Base-by-base conservation (phyloP, 2,888 invertebrate species). In the Choristoneura rosaceana region DNA sequence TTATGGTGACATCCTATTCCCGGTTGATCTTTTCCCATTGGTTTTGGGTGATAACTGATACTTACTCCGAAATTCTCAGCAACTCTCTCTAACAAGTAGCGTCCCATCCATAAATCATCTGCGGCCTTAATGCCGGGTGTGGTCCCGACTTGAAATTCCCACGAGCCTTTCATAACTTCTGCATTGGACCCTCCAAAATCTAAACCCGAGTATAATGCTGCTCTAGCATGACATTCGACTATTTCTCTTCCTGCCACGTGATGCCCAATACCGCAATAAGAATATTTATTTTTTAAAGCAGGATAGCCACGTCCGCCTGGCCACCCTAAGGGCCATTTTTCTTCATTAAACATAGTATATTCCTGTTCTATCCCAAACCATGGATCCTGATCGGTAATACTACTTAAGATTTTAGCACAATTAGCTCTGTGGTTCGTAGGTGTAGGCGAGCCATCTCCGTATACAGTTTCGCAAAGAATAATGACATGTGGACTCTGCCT, bases 161-260 rank as follows among this genome's bases (percentile, higher is more conserved):
- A 97, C 91, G 98, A 98, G 15, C 98, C 97, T 55, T 98, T 99
- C 99, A 99, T 99, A 41, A 99, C 99, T 94, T 99, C 99, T n/a
- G 99, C 99, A 89, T 99, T 99, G 64, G 97, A 97, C 60, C 99
- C 99, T 69, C 96, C 95, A 79, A 98, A 97, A 81, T 97, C 97
- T 81, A 99, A 95, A 55, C 99, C 99, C 69, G 99, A 97, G 87
- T 98, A 99, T 70, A 99, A 91, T 83, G 99, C 99, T 10, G 99
- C 95, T 77, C 93, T 86, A 0, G 94, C 90, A 85, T 99, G 99
- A 47, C 98, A 97, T 90, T 99, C 99, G 15, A 98, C 98, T 76
- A 99, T 96, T 86, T 99, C 99, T 75, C 99, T 95, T 3, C 98
- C 99, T 83, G 97, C 98, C 3, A 98, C 97, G 88, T 97, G 97